phyloP scores from a whole-genome alignment of 2,113 vertebrate species.

The Lophotis ruficrista region DNA sequence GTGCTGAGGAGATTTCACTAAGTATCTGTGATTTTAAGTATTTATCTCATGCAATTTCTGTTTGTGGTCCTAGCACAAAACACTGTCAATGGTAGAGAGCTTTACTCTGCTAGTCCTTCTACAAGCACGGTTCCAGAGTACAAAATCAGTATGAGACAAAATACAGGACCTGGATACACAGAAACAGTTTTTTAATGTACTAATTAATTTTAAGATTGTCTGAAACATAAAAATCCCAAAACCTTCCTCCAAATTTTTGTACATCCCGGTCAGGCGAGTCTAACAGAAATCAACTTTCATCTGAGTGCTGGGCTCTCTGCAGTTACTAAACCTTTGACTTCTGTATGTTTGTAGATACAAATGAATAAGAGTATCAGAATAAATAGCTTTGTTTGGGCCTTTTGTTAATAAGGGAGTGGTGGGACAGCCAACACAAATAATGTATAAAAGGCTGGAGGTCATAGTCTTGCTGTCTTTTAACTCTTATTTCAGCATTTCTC shows the following conservation, averaged over 20 bases:
- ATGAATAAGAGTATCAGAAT: neutral
- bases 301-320: neutral
- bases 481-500: neutral
- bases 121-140: neutral
- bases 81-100: neutral
- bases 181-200: neutral
- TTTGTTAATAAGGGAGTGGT: neutral
- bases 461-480: neutral
- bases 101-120: neutral
- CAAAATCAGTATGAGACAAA: neutral
- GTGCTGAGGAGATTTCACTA: neutral
- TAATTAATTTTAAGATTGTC: neutral
- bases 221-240: neutral
- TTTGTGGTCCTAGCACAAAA: neutral
- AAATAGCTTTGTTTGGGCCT: neutral
- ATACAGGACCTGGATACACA: neutral
- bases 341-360: neutral
- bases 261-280: neutral
- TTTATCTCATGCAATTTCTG: fast-evolving
- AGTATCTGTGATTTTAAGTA: neutral
- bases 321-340: neutral
- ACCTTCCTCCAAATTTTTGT: neutral
- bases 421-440: neutral
- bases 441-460: neutral
- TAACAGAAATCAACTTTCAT: neutral